A percentile compares a stretch with the other conserved stretches of the same genome.
Conservation (phyloP, 2,113 vertebrate genomes). For the Actinemys pallida region DNA sequence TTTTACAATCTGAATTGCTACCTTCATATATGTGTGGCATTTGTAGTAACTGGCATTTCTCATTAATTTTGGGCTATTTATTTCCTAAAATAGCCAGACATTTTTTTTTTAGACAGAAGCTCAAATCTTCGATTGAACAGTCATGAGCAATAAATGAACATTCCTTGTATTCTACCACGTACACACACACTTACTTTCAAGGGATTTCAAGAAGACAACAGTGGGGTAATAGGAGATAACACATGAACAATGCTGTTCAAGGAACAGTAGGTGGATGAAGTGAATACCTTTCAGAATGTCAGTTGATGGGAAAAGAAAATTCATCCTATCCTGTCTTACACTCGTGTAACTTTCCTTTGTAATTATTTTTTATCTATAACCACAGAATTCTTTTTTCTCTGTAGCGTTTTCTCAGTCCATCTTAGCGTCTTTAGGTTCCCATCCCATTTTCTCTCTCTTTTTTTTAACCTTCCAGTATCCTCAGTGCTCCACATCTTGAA, state of each 20-base stretch:
- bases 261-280: not conserved
- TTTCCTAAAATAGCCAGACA: not conserved
- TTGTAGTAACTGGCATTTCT: not conserved
- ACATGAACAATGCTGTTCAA: not conserved
- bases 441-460: not conserved
- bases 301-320: not conserved
- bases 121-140: not conserved
- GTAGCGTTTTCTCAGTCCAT: not conserved
- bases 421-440: not conserved
- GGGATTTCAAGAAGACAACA: not conserved
- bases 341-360: not conserved
- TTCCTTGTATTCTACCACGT: not conserved
- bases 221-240: not conserved
- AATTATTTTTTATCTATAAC: not conserved
- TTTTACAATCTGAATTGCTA: not conserved
- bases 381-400: rapidly evolving
- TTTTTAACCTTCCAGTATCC: not conserved
- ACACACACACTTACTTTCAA: not conserved
- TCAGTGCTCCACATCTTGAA: not conserved
- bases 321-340: not conserved
- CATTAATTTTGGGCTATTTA: not conserved
- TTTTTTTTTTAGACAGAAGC: not conserved
- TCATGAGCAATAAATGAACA: not conserved
- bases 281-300: not conserved
- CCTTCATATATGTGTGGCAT: rapidly evolving